Evolutionary conservation across 30 jellyfish, hydroid and myxozoan species (phyloP).

Genomic region (Aurelia aurita complex sp. Pacific): DNA sequence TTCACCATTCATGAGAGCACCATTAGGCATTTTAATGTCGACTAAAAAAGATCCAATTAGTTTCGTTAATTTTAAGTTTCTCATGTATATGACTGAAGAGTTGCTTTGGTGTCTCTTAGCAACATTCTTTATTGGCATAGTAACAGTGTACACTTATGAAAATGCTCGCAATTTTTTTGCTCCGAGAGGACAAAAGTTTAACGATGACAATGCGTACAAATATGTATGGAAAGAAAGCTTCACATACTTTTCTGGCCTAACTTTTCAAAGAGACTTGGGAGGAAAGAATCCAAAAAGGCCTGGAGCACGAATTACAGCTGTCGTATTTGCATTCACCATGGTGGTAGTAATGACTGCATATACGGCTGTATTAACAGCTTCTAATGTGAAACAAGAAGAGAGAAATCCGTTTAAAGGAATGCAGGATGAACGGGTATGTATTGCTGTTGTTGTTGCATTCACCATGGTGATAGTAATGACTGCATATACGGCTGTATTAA

Average conservation of each 20-base stretch:
- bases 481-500: no score
- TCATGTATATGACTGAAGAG: conserved; percentile 14
- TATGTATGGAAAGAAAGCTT: conserved; percentile 71
- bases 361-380: neutral
- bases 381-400: conserved; percentile 21
- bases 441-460: neutral
- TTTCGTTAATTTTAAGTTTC: conserved; percentile 57
- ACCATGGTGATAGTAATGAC: neutral
- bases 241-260: conserved; percentile 81
- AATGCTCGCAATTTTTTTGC: conserved; percentile 6
- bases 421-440: conserved; percentile 75
- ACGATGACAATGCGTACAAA: neutral
- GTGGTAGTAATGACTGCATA: neutral
- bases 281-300: conserved; percentile 76
- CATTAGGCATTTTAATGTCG: conserved; percentile 23
- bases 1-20: conserved; percentile 58
- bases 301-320: conserved; percentile 85
- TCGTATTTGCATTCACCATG: conserved; percentile 70
- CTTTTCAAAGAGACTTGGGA: conserved; percentile 91
- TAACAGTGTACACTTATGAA: conserved; percentile 56
- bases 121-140: conserved; percentile 41
- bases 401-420: conserved; percentile 75
- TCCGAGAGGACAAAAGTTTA: no score
- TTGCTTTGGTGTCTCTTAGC: conserved; percentile 45
- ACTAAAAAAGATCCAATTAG: neutral